Conservation (phyloP, 2,797 vertebrate genomes). For the Argyrosomus regius region DNA sequence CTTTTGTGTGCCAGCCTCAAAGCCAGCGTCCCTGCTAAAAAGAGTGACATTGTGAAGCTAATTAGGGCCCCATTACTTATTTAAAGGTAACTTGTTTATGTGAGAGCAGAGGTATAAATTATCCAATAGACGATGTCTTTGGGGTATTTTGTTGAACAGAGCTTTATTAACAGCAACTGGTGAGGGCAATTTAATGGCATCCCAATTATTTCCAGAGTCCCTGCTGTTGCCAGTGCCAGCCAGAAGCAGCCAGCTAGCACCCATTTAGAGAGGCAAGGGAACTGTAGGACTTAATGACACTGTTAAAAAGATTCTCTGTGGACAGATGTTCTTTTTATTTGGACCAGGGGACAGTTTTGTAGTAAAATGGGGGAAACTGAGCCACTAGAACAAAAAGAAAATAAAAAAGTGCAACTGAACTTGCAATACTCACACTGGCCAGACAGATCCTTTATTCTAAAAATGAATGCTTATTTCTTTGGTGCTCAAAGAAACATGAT, state of each 20-base stretch:
- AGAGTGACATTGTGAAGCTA: constrained; percentile 64
- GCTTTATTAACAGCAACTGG: constrained; percentile 79
- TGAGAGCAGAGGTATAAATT: constrained; percentile 78
- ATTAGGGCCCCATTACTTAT: constrained; percentile 82
- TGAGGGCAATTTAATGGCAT: constrained; percentile 76
- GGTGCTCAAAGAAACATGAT: constrained; percentile 5
- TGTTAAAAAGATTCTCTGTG: constrained; percentile 69
- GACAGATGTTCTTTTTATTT: constrained; percentile 74
- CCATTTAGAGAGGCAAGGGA: constrained; percentile 72
- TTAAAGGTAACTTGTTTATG: constrained; percentile 85
- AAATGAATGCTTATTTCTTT: constrained; percentile 17
- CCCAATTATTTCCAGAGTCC: constrained; percentile 80
- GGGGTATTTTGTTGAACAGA: constrained; percentile 74
- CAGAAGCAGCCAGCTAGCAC: constrained; percentile 65
- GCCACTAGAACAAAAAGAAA: constrained; percentile 33
- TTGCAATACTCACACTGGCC: not conserved
- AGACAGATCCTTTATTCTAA: not conserved
- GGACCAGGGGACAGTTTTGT: constrained; percentile 70
- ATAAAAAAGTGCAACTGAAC: constrained; percentile 15
- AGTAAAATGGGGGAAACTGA: constrained; percentile 56
- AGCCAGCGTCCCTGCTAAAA: constrained; percentile 40
- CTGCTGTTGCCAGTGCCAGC: constrained; percentile 61
- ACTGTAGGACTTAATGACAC: constrained; percentile 73
- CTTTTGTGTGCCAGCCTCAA: constrained; percentile 41
- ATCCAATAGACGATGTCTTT: constrained; percentile 77